Evolutionary conservation across 2,113 vertebrate species (phyloP).

Genomic region (Manacus vitellinus): DNA sequence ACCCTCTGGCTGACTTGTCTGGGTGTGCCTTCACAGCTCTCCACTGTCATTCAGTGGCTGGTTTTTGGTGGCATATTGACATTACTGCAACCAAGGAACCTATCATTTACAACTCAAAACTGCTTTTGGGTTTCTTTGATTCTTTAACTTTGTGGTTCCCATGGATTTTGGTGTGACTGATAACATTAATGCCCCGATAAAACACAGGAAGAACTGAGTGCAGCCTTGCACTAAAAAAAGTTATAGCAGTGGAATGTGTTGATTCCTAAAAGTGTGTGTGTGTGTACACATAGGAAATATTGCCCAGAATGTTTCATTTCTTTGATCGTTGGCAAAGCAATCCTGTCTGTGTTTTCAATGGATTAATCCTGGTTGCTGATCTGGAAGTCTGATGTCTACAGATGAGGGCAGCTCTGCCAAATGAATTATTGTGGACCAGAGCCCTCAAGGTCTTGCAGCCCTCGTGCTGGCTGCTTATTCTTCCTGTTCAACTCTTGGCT

Average conservation of each 20-base stretch:
- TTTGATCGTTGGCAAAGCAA: background rate
- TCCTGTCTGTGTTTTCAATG: conserved; percentile 37
- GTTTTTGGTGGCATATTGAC: background rate
- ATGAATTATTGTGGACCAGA: background rate
- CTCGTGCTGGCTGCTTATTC: background rate
- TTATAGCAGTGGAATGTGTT: background rate
- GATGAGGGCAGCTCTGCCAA: background rate
- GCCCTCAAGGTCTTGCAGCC: background rate
- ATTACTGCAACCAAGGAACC: background rate
- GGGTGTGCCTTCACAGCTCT: background rate
- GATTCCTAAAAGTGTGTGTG: background rate
- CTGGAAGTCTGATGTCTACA: conserved; percentile 36
- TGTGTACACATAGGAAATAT: background rate
- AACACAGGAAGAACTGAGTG: background rate
- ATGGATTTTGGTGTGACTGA: background rate
- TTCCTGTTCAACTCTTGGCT: background rate
- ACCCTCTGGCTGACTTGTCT: background rate
- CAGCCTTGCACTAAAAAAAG: background rate
- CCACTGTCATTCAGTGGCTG: background rate
- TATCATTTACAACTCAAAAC: background rate
- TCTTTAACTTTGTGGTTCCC: background rate
- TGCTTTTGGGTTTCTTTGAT: background rate
- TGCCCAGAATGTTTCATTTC: background rate
- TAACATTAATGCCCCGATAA: background rate
- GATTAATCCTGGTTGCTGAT: conserved; percentile 26